A percentile compares a stretch with the other conserved stretches of the same genome.
Evolutionary conservation across 2,113 vertebrate genomes (phyloP).

Genomic region (Anoplopoma fimbria): DNA sequence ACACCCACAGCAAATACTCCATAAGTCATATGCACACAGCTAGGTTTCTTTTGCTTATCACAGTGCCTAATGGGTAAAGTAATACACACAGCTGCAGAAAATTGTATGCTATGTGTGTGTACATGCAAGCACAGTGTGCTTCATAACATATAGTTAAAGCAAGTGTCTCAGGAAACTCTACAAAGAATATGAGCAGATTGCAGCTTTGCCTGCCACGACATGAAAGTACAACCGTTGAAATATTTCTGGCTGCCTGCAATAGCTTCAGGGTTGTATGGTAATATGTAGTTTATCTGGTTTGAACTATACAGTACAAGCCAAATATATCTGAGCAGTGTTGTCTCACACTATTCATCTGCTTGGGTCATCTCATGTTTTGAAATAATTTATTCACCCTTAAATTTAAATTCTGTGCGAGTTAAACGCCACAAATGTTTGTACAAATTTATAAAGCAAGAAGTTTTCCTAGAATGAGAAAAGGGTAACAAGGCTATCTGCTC

Average conservation of each 20-base stretch:
- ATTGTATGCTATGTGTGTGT: background rate
- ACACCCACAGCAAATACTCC: background rate
- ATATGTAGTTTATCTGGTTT: slow-evolving; percentile 10
- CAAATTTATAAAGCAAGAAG: background rate
- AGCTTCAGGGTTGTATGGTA: background rate
- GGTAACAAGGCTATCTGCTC: background rate
- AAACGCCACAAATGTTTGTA: background rate
- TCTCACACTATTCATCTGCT: background rate
- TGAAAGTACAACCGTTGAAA: background rate
- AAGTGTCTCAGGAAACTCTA: background rate
- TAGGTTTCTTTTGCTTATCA: background rate
- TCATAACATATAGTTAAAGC: background rate
- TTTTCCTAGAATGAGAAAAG: background rate
- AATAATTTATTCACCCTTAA: background rate
- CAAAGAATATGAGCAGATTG: background rate
- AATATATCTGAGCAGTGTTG: background rate
- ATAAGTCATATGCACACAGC: background rate
- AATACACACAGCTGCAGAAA: background rate
- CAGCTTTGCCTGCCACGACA: background rate
- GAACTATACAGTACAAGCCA: background rate
- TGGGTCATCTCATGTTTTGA: background rate
- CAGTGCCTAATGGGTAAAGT: background rate
- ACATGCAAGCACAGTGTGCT: background rate
- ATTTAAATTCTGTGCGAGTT: background rate
- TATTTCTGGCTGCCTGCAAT: background rate